Percentiles rank a stretch among this genome's conserved stretches.
Conservation (phyloP, 1,140 invertebrate species). For the Anagrus nilaparvatae region DNA sequence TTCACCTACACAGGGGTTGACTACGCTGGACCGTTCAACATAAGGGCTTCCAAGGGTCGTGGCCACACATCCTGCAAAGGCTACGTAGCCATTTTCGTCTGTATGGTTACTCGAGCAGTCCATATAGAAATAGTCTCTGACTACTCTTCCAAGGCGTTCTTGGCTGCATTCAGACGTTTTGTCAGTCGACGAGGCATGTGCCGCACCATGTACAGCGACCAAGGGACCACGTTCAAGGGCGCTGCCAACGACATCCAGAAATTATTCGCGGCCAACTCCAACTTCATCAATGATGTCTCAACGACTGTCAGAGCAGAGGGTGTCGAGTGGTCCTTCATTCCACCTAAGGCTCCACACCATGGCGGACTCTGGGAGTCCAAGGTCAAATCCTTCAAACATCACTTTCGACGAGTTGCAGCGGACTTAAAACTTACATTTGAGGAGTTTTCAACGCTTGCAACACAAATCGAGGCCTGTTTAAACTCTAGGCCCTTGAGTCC, state of each 20-base stretch:
- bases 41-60: not conserved
- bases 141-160: constrained; percentile 19
- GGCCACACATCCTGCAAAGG: not conserved
- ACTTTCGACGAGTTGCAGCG: no score
- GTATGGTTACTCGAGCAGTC: not conserved
- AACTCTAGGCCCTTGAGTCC: no score
- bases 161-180: constrained; percentile 22
- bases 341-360: no score
- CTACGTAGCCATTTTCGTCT: constrained; percentile 1
- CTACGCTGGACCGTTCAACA: constrained; percentile 15
- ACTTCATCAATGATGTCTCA: no score
- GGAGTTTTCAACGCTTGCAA: no score
- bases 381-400: no score
- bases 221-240: constrained; percentile 12
- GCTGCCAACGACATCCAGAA: constrained; percentile 6
- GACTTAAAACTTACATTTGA: no score
- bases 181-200: constrained; percentile 13
- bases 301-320: no score
- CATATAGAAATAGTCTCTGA: constrained; percentile 13
- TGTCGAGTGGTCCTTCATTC: no score
- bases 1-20: constrained; percentile 26
- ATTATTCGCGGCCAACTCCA: no score
- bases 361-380: no score
- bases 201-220: constrained; percentile 12
- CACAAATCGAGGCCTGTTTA: no score